Evolutionary conservation across 2,888 invertebrate genomes (phyloP).

Genomic region (Melanophora roralis): DNA sequence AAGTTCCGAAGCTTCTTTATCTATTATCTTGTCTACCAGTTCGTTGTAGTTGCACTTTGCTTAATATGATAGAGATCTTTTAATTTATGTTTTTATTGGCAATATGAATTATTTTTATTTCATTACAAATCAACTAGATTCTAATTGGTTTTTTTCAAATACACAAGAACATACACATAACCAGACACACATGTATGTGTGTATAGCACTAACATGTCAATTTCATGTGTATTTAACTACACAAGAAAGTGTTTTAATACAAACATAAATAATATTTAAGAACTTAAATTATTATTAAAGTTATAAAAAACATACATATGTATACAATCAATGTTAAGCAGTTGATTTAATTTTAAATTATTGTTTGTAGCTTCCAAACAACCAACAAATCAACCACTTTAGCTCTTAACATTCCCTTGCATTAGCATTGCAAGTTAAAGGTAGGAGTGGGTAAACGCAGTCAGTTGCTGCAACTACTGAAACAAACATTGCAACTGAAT

Average conservation of each 20-base stretch:
- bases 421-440: not conserved
- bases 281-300: too few species aligned
- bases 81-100: slow-evolving; percentile 48
- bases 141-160: not conserved
- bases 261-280: not conserved
- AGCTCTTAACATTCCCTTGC: not conserved
- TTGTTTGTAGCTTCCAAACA: slow-evolving; percentile 7
- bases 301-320: too few species aligned
- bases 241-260: not conserved
- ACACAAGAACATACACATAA: not conserved
- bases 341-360: slow-evolving; percentile 39
- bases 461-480: slow-evolving; percentile 5
- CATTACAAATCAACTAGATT: slow-evolving; percentile 28
- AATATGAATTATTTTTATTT: slow-evolving; percentile 47
- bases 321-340: not conserved
- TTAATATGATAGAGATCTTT: slow-evolving; percentile 39
- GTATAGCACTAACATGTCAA: too few species aligned
- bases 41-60: slow-evolving; percentile 23
- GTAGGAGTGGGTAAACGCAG: not conserved
- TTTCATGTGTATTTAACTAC: not conserved
- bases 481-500: slow-evolving; percentile 18
- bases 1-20: slow-evolving; percentile 28
- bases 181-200: not conserved
- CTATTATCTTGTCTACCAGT: slow-evolving; percentile 3
- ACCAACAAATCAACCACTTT: not conserved